Base-by-base conservation (phyloP, 2,888 invertebrate genomes). In the Drosophila hawaiiensis region DNA sequence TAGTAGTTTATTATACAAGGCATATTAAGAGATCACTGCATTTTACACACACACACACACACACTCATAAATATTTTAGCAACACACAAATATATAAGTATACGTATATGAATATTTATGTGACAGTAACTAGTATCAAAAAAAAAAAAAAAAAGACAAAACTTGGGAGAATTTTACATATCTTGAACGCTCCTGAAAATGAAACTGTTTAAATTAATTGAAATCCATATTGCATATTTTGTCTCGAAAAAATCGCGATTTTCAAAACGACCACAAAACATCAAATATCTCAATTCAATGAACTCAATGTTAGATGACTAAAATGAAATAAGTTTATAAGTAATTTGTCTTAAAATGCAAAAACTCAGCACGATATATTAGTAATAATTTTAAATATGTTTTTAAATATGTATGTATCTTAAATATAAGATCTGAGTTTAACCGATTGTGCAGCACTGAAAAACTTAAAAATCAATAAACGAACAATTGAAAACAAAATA, bases 401-500 rank as follows among this genome's bases (percentile, higher is more conserved):
- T 77, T 80, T 14, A 35, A 52, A 62, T 28, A 65, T 72, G 66
- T 73, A 72, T 72, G 69, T 71, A 74, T 70, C 69, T 78, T 47
- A 47, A 66, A 33, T 67, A 73, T 68, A 69, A 43, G 52, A 76
- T 70, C 60, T 73, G 68, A 80, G 71, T 78, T 77, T 16, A 68
- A 73, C 61, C 33, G 37, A 72, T 68, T 80, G 76, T 89, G 81
- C 71, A 76, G 84, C 84, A 84, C 84, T 82, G 85, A 83, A 78
- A 52, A 66, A 72, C 64, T 66, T 68, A 56, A 50, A 39, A 68
- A 50, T 83, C 55, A 85, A 85, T 83, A 85, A 84, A 88, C 65
- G 49, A 84, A 69, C 33, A 61, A 70, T 75, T 73, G 28, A 61
- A 66, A 79, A 60, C 29, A 14, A 29, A 58, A 56, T n/a, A 14